Evolutionary conservation across 2,113 vertebrate species (phyloP).

Genomic region (Heterocephalus glaber): DNA sequence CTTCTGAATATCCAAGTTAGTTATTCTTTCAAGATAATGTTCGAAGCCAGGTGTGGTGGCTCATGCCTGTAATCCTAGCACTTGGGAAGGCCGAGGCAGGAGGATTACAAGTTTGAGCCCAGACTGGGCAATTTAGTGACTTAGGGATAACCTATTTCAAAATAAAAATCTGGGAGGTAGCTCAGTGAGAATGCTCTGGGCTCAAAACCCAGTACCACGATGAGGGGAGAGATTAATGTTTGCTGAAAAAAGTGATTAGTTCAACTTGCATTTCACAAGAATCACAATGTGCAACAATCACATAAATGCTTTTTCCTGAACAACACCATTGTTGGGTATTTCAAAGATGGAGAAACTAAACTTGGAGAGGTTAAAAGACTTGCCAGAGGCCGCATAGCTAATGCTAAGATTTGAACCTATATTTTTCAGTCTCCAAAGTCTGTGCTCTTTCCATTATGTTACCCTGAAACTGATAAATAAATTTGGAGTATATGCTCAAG

Average conservation of each 20-base stretch:
- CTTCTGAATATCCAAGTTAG: constrained; percentile 16
- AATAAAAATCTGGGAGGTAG: not conserved
- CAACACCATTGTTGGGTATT: not conserved
- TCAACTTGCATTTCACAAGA: not conserved
- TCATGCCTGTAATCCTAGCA: not conserved
- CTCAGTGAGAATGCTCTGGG: not conserved
- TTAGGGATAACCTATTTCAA: not conserved
- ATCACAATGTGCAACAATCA: not conserved
- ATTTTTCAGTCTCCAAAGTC: constrained; percentile 4
- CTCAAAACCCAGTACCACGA: not conserved
- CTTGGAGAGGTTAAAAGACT: constrained; percentile 1
- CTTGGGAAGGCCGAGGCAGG: not conserved
- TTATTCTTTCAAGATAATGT: not conserved
- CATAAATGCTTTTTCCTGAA: not conserved
- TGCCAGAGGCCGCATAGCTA: not conserved
- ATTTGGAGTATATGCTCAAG: not conserved
- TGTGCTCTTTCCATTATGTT: not conserved
- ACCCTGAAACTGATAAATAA: constrained; percentile 7
- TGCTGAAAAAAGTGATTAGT: not conserved
- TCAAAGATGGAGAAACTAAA: constrained; percentile 36
- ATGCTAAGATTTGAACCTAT: not conserved
- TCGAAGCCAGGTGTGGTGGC: not conserved
- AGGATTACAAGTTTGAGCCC: not conserved
- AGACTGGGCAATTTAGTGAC: not conserved
- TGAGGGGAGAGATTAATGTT: not conserved